A percentile compares a stretch with the other conserved stretches of the same genome.
Conservation (phyloP, 2,113 vertebrate genomes). For the Scolopax mira region DNA sequence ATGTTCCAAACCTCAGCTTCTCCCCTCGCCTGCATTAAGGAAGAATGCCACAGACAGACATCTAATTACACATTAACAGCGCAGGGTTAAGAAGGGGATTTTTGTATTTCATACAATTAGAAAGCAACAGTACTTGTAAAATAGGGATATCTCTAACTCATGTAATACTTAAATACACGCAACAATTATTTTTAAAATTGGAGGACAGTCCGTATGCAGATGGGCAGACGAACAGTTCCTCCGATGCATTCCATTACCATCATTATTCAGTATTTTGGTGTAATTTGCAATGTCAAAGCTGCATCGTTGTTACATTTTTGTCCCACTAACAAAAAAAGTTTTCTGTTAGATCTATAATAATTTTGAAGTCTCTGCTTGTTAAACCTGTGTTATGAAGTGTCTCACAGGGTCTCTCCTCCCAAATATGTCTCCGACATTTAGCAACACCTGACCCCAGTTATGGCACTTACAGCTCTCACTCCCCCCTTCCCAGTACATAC, state of each 20-base stretch:
- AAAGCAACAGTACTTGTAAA: not conserved
- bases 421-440: not conserved
- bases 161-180: not conserved
- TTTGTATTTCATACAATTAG: not conserved
- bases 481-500: not conserved
- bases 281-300: not conserved
- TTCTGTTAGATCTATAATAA: not conserved
- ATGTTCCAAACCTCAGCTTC: conserved; percentile 38
- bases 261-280: not conserved
- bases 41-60: not conserved
- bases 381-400: conserved; percentile 3
- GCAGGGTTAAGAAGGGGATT: not conserved
- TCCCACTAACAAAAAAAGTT: not conserved
- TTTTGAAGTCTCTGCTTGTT: not conserved
- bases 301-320: not conserved
- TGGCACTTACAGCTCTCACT: conserved; percentile 20
- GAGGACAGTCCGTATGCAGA: not conserved
- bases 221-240: not conserved
- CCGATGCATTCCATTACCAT: not conserved
- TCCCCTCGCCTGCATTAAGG: not conserved
- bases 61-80: not conserved
- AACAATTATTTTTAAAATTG: not conserved
- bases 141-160: not conserved
- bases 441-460: conserved; percentile 10
- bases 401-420: not conserved